Percentiles rank a stretch among this genome's conserved stretches.
Conservation (phyloP, 1,140 invertebrate genomes). For the Subanguina moxae region DNA sequence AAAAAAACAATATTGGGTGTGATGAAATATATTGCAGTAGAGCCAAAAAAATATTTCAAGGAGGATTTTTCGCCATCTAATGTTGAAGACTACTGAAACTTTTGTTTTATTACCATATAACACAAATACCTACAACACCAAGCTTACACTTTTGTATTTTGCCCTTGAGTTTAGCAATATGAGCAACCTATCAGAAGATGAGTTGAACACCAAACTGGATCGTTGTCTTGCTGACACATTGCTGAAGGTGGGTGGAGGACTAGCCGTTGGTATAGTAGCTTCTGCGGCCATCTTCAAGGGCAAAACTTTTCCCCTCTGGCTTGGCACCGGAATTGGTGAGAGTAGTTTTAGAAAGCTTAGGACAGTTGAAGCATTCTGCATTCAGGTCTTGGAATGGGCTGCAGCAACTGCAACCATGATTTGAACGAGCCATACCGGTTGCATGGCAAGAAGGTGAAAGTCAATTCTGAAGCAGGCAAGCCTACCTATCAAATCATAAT, state of each 20-base stretch:
- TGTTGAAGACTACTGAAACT: too few relatives aligned
- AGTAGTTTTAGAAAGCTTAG: background rate
- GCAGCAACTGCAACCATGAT: constrained; percentile 34
- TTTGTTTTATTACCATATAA: too few relatives aligned
- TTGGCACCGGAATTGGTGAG: constrained; percentile 46
- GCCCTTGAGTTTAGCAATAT: too few relatives aligned
- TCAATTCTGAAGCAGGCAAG: constrained; percentile 30
- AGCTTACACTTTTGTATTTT: too few relatives aligned
- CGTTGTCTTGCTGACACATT: constrained; percentile 44
- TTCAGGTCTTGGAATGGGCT: constrained; percentile 43
- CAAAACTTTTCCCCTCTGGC: constrained; percentile 40
- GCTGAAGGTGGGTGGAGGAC: constrained; percentile 38
- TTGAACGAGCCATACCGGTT: constrained; percentile 33
- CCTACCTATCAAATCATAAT: constrained; percentile 38
- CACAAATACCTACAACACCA: too few relatives aligned
- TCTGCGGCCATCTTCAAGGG: constrained; percentile 40
- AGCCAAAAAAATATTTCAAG: too few relatives aligned
- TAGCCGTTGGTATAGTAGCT: constrained; percentile 38
- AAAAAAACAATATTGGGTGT: too few relatives aligned
- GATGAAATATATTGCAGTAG: too few relatives aligned
- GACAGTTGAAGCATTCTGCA: too few relatives aligned
- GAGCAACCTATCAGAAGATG: constrained; percentile 26
- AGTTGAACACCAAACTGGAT: constrained; percentile 40
- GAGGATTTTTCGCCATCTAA: too few relatives aligned
- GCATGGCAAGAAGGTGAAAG: constrained; percentile 41